phyloP scores from a whole-genome alignment of 2,888 invertebrate species.

The Drosophila meridionalis region DNA sequence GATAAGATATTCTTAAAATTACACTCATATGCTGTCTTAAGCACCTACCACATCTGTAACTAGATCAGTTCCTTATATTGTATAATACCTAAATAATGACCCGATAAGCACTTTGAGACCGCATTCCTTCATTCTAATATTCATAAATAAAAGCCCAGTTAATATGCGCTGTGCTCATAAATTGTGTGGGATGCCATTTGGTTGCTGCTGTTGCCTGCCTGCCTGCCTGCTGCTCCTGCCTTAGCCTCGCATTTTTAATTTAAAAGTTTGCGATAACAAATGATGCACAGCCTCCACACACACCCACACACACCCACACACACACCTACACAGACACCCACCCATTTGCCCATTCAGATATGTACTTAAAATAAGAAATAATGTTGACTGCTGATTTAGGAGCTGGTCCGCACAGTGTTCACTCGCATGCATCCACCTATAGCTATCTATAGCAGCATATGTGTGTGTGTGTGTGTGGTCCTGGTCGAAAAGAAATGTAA shows the following conservation, averaged over 20 bases:
- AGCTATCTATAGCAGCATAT: conserved; percentile 29
- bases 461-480: conserved; percentile 18
- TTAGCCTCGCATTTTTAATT: conserved; percentile 68
- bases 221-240: conserved; percentile 10
- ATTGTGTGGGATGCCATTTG: conserved; percentile 45
- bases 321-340: conserved; percentile 9
- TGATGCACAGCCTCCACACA: conserved; percentile 68
- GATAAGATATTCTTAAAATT: not conserved
- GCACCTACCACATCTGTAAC: not conserved
- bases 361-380: conserved; percentile 74
- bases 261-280: conserved; percentile 82
- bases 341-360: conserved; percentile 40
- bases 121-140: conserved; percentile 30
- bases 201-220: not conserved
- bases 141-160: conserved; percentile 70
- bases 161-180: conserved; percentile 68
- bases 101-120: conserved; percentile 3
- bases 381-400: conserved; percentile 78
- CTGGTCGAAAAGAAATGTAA: conserved; percentile 38
- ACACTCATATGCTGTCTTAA: not conserved
- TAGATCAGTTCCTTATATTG: not conserved
- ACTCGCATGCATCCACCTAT: conserved; percentile 24
- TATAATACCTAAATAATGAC: not conserved
- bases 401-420: conserved; percentile 35
- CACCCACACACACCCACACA: conserved; percentile 25